These are phyloP conservation scores for Caenorhabditis panamensis DNA, from an alignment of 2,888 invertebrate genomes.

Conservation along the genomic window DNA sequence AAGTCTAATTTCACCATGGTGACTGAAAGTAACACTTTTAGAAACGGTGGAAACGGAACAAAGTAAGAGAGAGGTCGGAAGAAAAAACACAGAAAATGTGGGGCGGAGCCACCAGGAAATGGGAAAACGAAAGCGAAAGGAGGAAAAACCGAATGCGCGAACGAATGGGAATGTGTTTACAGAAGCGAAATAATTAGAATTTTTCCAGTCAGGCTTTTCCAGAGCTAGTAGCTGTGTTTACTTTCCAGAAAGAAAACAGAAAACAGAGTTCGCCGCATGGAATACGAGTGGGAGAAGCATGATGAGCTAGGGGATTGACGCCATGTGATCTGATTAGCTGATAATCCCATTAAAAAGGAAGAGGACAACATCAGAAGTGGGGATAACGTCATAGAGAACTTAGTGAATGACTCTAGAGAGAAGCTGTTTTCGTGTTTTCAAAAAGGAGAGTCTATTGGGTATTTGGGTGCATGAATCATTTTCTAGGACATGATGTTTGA, in stretches of 20 bases:
- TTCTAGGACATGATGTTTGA: too few species aligned
- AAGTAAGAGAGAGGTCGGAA: neutral
- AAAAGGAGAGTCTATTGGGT: too few species aligned
- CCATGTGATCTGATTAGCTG: neutral
- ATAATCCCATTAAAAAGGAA: neutral
- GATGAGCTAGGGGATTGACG: constrained; percentile 2
- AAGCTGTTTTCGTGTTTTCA: too few species aligned
- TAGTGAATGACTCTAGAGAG: too few species aligned
- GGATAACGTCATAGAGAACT: neutral
- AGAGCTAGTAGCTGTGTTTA: constrained; percentile 37
- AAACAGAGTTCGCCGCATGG: neutral
- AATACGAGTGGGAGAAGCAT: constrained; percentile 2
- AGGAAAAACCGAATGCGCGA: constrained; percentile 30
- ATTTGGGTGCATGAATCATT: too few species aligned
- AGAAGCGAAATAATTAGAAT: constrained; percentile 59
- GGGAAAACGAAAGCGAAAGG: constrained; percentile 32
- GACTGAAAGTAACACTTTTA: constrained; percentile 12
- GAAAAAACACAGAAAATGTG: neutral
- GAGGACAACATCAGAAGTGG: too few species aligned
- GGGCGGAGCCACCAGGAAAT: constrained; percentile 35
- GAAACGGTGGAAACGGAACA: constrained; percentile 7
- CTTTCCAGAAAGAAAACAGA: constrained; percentile 39
- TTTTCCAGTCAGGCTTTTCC: constrained; percentile 24
- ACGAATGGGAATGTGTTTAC: constrained; percentile 56
- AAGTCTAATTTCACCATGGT: constrained; percentile 60